A percentile compares a stretch with the other conserved stretches of the same genome.
Evolutionary conservation across 1,140 invertebrate genomes (phyloP).

Genomic region (Halyomorpha halys): DNA sequence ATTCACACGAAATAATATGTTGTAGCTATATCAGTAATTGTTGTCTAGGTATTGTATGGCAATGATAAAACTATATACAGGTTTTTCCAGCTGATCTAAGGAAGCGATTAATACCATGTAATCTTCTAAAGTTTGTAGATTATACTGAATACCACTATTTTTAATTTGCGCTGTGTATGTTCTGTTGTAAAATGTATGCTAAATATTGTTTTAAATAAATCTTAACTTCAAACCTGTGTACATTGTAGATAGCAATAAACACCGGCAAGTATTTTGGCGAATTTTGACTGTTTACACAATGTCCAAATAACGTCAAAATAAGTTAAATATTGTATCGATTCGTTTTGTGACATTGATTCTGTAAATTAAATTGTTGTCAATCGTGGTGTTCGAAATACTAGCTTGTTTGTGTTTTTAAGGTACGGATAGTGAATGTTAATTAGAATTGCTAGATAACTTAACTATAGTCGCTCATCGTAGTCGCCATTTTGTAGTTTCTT

Average conservation of each 20-base stretch:
- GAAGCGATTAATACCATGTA: slow-evolving; percentile 15
- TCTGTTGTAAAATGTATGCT: background rate
- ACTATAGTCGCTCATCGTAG: slow-evolving; percentile 14
- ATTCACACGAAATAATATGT: too few relatives aligned
- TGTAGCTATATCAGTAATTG: too few relatives aligned
- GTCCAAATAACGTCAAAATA: slow-evolving; percentile 23
- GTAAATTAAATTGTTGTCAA: background rate
- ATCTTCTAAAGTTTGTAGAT: slow-evolving; percentile 14
- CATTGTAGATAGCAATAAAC: slow-evolving; percentile 7
- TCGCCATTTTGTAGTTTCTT: slow-evolving; percentile 23
- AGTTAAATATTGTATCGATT: slow-evolving; percentile 21
- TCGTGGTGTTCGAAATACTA: background rate
- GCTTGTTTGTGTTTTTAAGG: background rate
- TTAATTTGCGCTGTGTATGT: slow-evolving; percentile 1
- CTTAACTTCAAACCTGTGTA: slow-evolving; percentile 1
- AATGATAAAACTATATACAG: background rate
- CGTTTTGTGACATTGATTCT: slow-evolving; percentile 13
- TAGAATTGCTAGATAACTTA: slow-evolving; percentile 6
- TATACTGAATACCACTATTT: slow-evolving; percentile 15
- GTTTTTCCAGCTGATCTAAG: slow-evolving; percentile 4
- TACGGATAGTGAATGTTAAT: slow-evolving; percentile 5
- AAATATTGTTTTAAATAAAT: background rate
- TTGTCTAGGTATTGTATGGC: too few relatives aligned
- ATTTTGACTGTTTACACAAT: slow-evolving; percentile 25
- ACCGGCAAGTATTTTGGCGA: slow-evolving; percentile 20